Evolutionary conservation across 2,797 vertebrate genomes (phyloP).

Genomic region (Sebastes hopkinsi): DNA sequence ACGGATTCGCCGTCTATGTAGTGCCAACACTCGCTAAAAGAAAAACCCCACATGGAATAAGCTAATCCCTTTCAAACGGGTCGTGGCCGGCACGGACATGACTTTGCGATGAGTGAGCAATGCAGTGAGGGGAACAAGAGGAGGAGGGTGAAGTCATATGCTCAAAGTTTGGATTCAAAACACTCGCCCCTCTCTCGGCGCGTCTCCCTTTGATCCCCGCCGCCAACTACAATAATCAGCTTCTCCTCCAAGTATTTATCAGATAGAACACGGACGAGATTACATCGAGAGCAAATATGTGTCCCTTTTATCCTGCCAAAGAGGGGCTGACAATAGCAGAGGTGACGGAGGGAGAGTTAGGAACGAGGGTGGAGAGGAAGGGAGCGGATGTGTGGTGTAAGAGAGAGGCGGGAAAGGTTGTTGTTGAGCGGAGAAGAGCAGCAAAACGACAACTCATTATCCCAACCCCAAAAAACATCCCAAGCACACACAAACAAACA

Average conservation of each 20-base stretch:
- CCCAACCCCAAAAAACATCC: conserved; percentile 68
- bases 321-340: conserved; percentile 73
- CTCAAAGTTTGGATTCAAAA: conserved; percentile 80
- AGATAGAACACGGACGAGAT: conserved; percentile 75
- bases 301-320: conserved; percentile 80
- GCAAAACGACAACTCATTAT: conserved; percentile 81
- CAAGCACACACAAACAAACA: conserved; percentile 47
- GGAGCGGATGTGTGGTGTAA: conserved; percentile 54
- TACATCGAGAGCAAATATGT: conserved; percentile 79
- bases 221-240: conserved; percentile 78
- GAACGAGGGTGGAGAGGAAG: conserved; percentile 53
- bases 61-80: conserved; percentile 77
- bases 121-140: conserved; percentile 1
- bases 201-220: conserved; percentile 71
- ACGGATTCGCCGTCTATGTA: conserved; percentile 72
- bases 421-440: conserved; percentile 63
- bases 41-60: conserved; percentile 77
- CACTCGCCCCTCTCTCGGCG: conserved; percentile 53
- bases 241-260: conserved; percentile 77
- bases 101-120: conserved; percentile 71
- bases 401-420: conserved; percentile 55
- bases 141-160: conserved; percentile 70
- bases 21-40: conserved; percentile 75
- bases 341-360: conserved; percentile 64
- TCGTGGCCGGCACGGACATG: conserved; percentile 75